Conservation (phyloP, 2,113 vertebrate species). For the Bolborhynchus lineola region DNA sequence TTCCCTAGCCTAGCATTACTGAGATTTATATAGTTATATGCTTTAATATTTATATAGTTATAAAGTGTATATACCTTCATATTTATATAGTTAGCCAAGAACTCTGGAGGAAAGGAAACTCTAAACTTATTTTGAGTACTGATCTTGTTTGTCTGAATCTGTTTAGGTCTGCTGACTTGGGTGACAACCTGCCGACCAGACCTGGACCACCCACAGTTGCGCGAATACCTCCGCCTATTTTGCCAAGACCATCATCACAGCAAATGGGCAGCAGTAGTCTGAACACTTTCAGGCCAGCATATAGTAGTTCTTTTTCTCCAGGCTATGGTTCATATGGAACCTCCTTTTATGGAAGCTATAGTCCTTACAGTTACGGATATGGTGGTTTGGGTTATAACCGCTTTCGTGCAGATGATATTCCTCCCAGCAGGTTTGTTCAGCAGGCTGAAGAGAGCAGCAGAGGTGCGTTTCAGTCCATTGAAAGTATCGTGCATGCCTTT, state of each 20-base stretch:
- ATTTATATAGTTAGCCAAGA: neutral
- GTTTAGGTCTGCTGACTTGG: constrained; percentile 86
- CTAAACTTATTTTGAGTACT: neutral
- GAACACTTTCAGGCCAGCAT: constrained; percentile 82
- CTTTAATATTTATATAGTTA: neutral
- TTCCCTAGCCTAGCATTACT: neutral
- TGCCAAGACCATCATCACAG: constrained; percentile 84
- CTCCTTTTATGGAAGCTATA: constrained; percentile 84
- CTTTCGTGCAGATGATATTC: constrained; percentile 79
- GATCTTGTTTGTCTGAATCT: constrained; percentile 1
- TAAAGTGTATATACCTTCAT: neutral
- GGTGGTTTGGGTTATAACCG: constrained; percentile 84
- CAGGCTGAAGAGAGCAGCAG: constrained; percentile 98
- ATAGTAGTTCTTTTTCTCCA: constrained; percentile 82
- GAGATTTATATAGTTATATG: neutral
- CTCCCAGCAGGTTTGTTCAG: constrained; percentile 93
- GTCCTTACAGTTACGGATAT: constrained; percentile 81
- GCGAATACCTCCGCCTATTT: constrained; percentile 86
- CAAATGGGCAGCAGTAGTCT: constrained; percentile 73
- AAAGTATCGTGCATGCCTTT: constrained; percentile 97
- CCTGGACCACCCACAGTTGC: constrained; percentile 81
- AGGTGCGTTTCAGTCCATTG: constrained; percentile 96
- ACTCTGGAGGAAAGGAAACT: neutral
- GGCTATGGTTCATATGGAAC: constrained; percentile 85
- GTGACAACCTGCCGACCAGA: constrained; percentile 67